Percentiles rank a stretch among this genome's conserved stretches.
Conservation (phyloP, 2,888 invertebrate genomes). For the Mellilla xanthometata region DNA sequence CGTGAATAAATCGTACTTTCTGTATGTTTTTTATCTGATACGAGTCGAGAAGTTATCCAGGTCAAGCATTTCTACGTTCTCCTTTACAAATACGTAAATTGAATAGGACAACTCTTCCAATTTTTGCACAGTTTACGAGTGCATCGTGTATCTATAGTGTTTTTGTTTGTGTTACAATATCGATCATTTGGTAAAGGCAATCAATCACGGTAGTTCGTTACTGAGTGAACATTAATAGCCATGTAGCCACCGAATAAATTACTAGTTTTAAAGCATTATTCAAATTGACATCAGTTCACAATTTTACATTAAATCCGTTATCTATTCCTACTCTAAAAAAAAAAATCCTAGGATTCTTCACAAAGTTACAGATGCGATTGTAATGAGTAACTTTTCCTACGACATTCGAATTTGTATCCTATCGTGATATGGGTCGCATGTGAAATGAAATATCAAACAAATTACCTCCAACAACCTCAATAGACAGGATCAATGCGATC, state of each 20-base stretch:
- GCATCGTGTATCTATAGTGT: background rate
- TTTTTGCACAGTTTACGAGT: background rate
- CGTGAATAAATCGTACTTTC: slow-evolving; percentile 60
- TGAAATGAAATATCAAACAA: slow-evolving; percentile 49
- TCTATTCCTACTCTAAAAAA: background rate
- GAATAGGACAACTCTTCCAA: background rate
- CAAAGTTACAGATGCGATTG: no score
- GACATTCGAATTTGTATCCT: slow-evolving; percentile 23
- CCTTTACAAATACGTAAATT: background rate
- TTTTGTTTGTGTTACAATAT: background rate
- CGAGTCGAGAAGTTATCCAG: slow-evolving; percentile 43
- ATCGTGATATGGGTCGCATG: slow-evolving; percentile 35
- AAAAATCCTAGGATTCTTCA: no score
- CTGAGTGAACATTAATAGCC: slow-evolving; percentile 11
- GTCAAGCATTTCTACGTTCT: slow-evolving; percentile 36
- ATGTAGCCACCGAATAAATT: slow-evolving; percentile 3
- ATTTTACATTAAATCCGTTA: background rate
- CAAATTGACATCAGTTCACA: slow-evolving; percentile 6
- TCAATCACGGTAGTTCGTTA: slow-evolving; percentile 14
- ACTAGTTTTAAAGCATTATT: slow-evolving; percentile 12
- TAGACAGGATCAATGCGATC: slow-evolving; percentile 40
- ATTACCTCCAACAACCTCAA: slow-evolving; percentile 49
- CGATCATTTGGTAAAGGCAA: slow-evolving; percentile 11
- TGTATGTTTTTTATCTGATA: slow-evolving; percentile 45
- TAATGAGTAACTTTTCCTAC: no score